phyloP scores from a whole-genome alignment of 2,888 invertebrate genomes.

The Teleogryllus oceanicus region DNA sequence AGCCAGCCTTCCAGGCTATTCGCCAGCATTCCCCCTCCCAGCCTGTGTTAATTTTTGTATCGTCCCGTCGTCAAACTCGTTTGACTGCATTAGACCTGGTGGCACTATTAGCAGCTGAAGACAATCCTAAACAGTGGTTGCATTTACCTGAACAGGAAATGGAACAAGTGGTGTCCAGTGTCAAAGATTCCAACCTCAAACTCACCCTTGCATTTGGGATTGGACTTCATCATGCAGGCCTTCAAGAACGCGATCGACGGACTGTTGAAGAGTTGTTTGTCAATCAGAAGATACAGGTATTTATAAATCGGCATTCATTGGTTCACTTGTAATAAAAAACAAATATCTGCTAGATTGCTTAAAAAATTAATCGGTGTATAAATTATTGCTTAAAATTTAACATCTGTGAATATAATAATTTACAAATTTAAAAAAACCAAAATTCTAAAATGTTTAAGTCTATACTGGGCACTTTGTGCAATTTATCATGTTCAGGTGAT shows the following conservation, averaged over 20 bases:
- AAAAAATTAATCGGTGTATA: too few species aligned
- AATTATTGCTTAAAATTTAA: too few species aligned
- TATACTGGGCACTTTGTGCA: too few species aligned
- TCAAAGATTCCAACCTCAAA: constrained; percentile 86
- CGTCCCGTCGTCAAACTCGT: constrained; percentile 93
- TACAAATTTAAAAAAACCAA: too few species aligned
- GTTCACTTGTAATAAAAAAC: too few species aligned
- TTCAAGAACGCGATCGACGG: constrained; percentile 87
- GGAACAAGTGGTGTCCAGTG: constrained; percentile 64
- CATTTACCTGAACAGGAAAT: constrained; percentile 82
- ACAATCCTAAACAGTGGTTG: constrained; percentile 92
- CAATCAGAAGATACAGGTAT: constrained; percentile 88
- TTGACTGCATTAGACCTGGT: constrained; percentile 94
- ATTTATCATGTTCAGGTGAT: too few species aligned
- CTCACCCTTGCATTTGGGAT: constrained; percentile 95
- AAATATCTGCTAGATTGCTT: too few species aligned
- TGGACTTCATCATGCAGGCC: constrained; percentile 96
- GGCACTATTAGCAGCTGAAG: constrained; percentile 83
- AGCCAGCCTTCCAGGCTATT: constrained; percentile 90
- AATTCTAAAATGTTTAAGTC: too few species aligned
- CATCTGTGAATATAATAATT: too few species aligned
- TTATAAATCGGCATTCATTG: constrained; percentile 31
- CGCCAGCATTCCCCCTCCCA: constrained; percentile 86
- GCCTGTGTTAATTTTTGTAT: constrained; percentile 91
- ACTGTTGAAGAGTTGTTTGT: constrained; percentile 92